Evolutionary conservation across 2,797 vertebrate species (phyloP).

Genomic region (Neosilurus hyrtlii): DNA sequence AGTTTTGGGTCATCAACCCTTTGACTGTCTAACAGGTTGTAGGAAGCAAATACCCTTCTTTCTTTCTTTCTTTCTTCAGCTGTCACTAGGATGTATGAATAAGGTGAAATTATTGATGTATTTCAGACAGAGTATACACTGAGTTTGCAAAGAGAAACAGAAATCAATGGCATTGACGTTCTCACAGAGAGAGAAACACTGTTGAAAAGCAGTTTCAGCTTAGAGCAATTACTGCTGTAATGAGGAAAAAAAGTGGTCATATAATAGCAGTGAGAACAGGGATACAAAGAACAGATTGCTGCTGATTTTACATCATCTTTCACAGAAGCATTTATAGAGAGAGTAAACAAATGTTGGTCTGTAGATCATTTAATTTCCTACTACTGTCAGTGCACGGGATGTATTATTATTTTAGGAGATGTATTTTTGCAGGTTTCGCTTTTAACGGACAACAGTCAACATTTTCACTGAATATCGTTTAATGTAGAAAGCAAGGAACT

Average conservation of each 20-base stretch:
- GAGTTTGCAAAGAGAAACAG: slow-evolving; percentile 49
- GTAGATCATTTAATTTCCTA: slow-evolving; percentile 53
- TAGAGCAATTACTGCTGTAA: slow-evolving; percentile 52
- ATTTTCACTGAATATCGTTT: slow-evolving; percentile 1
- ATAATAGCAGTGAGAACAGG: slow-evolving; percentile 47
- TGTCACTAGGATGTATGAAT: slow-evolving; percentile 49
- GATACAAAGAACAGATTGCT: slow-evolving; percentile 56
- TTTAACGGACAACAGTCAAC: neutral
- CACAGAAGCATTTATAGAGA: slow-evolving; percentile 45
- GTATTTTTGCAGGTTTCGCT: slow-evolving; percentile 22
- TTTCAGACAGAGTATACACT: slow-evolving; percentile 46
- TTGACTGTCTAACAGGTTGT: neutral
- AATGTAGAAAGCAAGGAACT: neutral
- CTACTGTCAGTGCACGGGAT: slow-evolving; percentile 32
- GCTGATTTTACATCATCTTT: slow-evolving; percentile 47
- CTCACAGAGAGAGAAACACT: slow-evolving; percentile 39
- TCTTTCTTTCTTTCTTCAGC: slow-evolving; percentile 6
- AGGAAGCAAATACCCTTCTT: neutral
- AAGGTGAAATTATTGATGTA: slow-evolving; percentile 55
- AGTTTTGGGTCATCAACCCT: neutral
- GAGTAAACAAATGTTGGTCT: slow-evolving; percentile 55
- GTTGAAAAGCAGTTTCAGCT: slow-evolving; percentile 51
- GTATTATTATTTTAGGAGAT: slow-evolving; percentile 33
- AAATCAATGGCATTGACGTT: slow-evolving; percentile 55
- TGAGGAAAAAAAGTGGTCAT: slow-evolving; percentile 48